A percentile compares a stretch with the other conserved stretches of the same genome.
phyloP scores from a whole-genome alignment of 2,888 invertebrate species.

The Cerastoderma edule region DNA sequence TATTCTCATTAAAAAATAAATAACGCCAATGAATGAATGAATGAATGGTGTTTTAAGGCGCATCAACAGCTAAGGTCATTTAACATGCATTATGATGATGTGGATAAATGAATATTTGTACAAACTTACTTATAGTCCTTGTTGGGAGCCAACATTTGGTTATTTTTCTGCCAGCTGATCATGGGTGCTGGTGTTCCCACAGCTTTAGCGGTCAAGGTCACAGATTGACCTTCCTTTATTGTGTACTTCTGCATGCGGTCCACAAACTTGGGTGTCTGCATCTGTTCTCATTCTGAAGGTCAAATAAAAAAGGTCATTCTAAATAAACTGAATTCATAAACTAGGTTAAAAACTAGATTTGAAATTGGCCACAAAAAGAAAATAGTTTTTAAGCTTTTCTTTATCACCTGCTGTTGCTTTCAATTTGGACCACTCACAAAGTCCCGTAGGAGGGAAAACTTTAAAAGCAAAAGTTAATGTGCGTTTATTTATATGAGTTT shows the following conservation, averaged over 20 bases:
- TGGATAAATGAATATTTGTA: neutral
- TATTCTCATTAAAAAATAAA: neutral
- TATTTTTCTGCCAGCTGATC: slow-evolving; percentile 99
- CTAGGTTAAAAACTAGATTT: no score
- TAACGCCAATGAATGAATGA: neutral
- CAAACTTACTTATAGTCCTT: slow-evolving; percentile 72
- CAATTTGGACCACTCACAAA: no score
- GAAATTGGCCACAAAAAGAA: no score
- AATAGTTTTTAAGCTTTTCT: no score
- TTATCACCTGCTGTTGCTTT: no score
- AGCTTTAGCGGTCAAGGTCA: slow-evolving; percentile 94
- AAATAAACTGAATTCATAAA: no score
- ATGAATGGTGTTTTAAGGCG: neutral
- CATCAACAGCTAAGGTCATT: neutral
- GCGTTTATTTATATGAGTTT: no score
- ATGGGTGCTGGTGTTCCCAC: slow-evolving; percentile 96
- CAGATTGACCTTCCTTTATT: slow-evolving; percentile 97
- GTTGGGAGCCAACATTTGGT: slow-evolving; percentile 83
- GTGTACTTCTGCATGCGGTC: slow-evolving; percentile 96
- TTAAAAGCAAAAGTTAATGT: no score
- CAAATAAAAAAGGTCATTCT: no score
- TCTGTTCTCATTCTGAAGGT: slow-evolving; percentile 78
- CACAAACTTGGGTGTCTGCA: slow-evolving; percentile 97
- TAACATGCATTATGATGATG: neutral
- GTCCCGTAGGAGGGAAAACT: no score